A percentile compares a stretch with the other conserved stretches of the same genome.
Evolutionary conservation across 2,888 invertebrate species (phyloP).

Genomic region (Dryococelus australis): DNA sequence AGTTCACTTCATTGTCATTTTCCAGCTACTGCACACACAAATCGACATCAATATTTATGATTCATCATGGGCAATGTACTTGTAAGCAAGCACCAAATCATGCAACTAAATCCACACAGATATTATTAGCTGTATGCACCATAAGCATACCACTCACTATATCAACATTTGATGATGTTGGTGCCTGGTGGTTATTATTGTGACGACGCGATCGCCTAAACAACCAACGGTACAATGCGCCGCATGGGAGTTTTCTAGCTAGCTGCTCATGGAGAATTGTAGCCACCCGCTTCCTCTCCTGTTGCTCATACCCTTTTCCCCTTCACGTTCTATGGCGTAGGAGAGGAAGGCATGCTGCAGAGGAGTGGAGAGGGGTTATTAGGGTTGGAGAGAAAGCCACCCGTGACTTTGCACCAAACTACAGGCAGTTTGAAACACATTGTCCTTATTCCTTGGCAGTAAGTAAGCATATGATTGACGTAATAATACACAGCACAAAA

Average conservation of each 20-base stretch:
- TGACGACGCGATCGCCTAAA: too few species aligned
- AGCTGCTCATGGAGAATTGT: not conserved
- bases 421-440: not conserved
- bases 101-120: too few species aligned
- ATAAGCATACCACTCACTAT: not conserved
- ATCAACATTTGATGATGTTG: not conserved
- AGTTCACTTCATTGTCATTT: not conserved
- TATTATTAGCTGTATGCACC: too few species aligned
- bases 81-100: too few species aligned
- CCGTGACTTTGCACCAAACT: not conserved
- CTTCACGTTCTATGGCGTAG: not conserved
- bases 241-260: not conserved
- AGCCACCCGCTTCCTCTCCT: too few species aligned
- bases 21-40: not conserved
- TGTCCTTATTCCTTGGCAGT: not conserved
- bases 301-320: too few species aligned
- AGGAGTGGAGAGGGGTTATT: not conserved
- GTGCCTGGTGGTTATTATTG: not conserved
- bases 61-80: too few species aligned
- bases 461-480: too few species aligned
- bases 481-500: too few species aligned
- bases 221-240: not conserved
- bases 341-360: not conserved
- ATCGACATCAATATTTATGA: too few species aligned
- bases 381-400: not conserved